Base-by-base conservation (phyloP, 2,888 invertebrate species). In the Noctua pronuba region DNA sequence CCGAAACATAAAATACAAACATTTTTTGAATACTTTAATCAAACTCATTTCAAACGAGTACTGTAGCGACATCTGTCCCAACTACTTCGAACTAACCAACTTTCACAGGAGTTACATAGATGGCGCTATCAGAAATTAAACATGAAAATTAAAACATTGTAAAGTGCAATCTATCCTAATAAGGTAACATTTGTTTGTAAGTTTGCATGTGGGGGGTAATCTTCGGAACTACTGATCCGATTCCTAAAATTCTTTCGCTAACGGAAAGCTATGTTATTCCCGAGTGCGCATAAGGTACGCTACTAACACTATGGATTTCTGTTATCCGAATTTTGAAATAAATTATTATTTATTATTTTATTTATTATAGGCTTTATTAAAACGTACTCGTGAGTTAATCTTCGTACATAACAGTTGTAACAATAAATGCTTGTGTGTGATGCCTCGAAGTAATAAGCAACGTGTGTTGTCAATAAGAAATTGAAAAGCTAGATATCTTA, bases 1-100 rank as follows among this genome's bases (percentile, higher is more conserved):
- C n/a, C 11, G 55, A n/a, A n/a, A n/a, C 13, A 55, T 55, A 13
- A 55, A n/a, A 24, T 24, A 3, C 10, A 10, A 55, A 31, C 18
- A 7, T 55, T 31, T 60, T 31, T 2, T 18, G n/a, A 28, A 18
- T 60, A 31, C 31, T 31, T 5, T 24, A 21, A 0, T 38, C 28
- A 46, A 35, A 0, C 28, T 8, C 6, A n/a, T 41, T n/a, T 38
- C 1, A 62, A 73, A 80, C 18, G 11, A 31, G 46, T 52, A 46
- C 13, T n/a, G 35, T 60, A 38, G 71, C 3, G 79, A 64, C 79
- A 82, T 82, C 82, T 79, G 2, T 2, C 1, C 1, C 5, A 13
- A 2, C 16, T n/a, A 16, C 31, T 55, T 2, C 1, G 28, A 75
- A 82, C 67, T 60, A 46, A 21, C 1, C 6, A 16, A 44, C 21